Base-by-base conservation (phyloP, 2,888 invertebrate species). In the Subacronicta megacephala region DNA sequence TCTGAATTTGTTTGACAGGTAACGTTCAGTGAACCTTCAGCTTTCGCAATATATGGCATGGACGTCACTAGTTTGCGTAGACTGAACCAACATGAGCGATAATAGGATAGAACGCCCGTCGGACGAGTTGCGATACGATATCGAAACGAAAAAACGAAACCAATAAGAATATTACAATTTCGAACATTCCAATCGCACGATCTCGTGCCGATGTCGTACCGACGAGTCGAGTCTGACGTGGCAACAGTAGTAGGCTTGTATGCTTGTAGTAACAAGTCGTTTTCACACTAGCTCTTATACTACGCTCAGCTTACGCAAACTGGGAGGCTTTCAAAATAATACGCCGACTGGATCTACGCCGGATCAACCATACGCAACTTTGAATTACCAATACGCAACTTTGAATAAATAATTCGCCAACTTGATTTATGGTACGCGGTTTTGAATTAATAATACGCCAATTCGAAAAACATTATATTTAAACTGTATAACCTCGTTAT, bases 41-140 rank as follows among this genome's bases (percentile, higher is more conserved):
- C 65, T 0, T 93, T 92, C 60, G 35, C 70, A 0, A 91, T 93
- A 23, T 93, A 88, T 63, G 93, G 93, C 7, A 90, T 93, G 90
- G 88, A 89, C 2, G 90, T 93, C 7, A 89, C 90, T 5, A 88
- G 84, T 68, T 76, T 93, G 50, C 85, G 93, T n/a, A 87, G 86
- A 82, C 80, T 93, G 70, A 91, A 90, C 68, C 81, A 76, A 59
- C 81, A 85, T 62, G 93, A 92, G 54, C 81, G 80, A 65, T 90
- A 74, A 26, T 26, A 26, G 64, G 51, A 31, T 12, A 4, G 38
- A 33, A 0, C 9, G 38, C 51, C 31, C 53, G 56, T 53, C 33
- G 18, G 23, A 31, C 6, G 16, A 10, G 18, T n/a, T 10, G 16
- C 15, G 29, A 23, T 12, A 18, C 13, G 60, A 49, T 1, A 57